Evolutionary conservation across 30 jellyfish, hydroid and myxozoan species (phyloP).

Genomic region (Cassiopea andromeda): DNA sequence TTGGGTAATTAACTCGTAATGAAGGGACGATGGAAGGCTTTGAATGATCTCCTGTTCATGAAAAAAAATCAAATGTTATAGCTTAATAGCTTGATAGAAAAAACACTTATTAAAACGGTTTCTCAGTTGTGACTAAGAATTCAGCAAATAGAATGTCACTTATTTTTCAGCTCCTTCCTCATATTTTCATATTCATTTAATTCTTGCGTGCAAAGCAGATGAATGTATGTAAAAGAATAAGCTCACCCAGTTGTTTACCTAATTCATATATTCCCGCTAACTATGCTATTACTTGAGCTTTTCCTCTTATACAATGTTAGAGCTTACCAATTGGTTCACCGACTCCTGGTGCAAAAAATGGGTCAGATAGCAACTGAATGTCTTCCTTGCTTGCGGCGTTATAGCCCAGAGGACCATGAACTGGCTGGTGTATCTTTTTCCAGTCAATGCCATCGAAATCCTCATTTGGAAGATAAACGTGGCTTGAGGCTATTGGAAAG

Average conservation of each 20-base stretch:
- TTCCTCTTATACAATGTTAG: neutral
- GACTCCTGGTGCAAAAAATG: constrained; percentile 62
- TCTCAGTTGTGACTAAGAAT: too few relatives aligned
- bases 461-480: constrained; percentile 58
- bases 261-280: too few relatives aligned
- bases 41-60: constrained; percentile 17
- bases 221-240: too few relatives aligned
- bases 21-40: constrained; percentile 31
- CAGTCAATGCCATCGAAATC: constrained; percentile 74
- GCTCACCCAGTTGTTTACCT: too few relatives aligned
- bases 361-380: constrained; percentile 55
- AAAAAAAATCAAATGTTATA: neutral
- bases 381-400: constrained; percentile 60
- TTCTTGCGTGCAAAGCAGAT: too few relatives aligned
- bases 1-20: constrained; percentile 26
- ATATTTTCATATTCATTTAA: too few relatives aligned
- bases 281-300: neutral
- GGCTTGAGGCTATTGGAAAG: constrained; percentile 23
- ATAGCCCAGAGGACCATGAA: constrained; percentile 35
- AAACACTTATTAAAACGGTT: too few relatives aligned
- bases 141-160: too few relatives aligned
- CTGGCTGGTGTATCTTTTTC: constrained; percentile 56
- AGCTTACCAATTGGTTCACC: constrained; percentile 56
- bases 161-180: too few relatives aligned
- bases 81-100: neutral